Percentiles rank a stretch among this genome's conserved stretches.
phyloP scores from a whole-genome alignment of 2,113 vertebrate genomes.

The Gambusia affinis region DNA sequence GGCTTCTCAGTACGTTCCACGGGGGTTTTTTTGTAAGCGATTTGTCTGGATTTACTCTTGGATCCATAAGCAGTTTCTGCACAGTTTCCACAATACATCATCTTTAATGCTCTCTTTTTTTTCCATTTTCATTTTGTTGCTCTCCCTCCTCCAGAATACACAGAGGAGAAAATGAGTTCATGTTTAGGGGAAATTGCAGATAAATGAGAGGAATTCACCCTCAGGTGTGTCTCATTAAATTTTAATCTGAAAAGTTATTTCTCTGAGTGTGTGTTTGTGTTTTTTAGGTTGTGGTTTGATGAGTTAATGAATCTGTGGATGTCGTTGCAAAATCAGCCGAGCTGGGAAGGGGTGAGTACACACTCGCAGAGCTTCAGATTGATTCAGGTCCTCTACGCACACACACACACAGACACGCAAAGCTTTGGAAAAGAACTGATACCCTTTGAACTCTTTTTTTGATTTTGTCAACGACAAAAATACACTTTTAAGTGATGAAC shows the following conservation, averaged over 20 bases:
- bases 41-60: slow-evolving; percentile 67
- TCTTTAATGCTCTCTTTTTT: slow-evolving; percentile 50
- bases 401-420: background rate
- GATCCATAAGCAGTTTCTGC: slow-evolving; percentile 52
- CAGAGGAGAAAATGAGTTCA: slow-evolving; percentile 36
- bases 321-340: slow-evolving; percentile 94
- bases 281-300: slow-evolving; percentile 91
- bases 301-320: slow-evolving; percentile 92
- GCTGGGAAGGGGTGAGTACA: slow-evolving; percentile 92
- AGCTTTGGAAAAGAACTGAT: background rate
- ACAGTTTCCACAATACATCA: slow-evolving; percentile 69
- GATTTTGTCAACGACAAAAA: background rate
- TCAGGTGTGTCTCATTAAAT: slow-evolving; percentile 30
- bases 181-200: slow-evolving; percentile 46
- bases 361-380: background rate
- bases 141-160: slow-evolving; percentile 24
- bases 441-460: background rate
- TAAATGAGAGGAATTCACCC: slow-evolving; percentile 48
- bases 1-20: slow-evolving; percentile 36
- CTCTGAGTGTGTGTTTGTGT: background rate
- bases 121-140: slow-evolving; percentile 55
- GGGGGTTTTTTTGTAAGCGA: slow-evolving; percentile 31
- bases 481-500: background rate
- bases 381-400: background rate
- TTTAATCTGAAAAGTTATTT: slow-evolving; percentile 16